Evolutionary conservation across 2,797 vertebrate species (phyloP).

Genomic region (Distichodus sexfasciatus): DNA sequence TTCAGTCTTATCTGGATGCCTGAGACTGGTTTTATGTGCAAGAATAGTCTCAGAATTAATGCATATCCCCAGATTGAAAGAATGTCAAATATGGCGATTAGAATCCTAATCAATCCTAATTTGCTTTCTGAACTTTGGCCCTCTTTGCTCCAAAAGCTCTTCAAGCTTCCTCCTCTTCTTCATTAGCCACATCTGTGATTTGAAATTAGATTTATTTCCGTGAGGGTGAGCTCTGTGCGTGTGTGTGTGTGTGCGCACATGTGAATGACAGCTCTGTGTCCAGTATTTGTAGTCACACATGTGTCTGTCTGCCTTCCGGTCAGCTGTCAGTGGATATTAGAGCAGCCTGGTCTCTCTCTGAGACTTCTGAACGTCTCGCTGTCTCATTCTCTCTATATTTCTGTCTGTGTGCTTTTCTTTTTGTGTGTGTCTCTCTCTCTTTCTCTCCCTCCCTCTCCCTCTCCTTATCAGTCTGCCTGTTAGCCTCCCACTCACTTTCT

Average conservation of each 20-base stretch:
- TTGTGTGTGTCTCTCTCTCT: too few relatives aligned
- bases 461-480: too few relatives aligned
- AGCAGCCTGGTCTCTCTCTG: not conserved
- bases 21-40: not conserved
- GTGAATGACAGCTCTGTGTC: conserved; percentile 30
- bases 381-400: too few relatives aligned
- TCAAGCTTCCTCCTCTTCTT: conserved; percentile 18
- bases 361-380: too few relatives aligned
- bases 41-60: not conserved
- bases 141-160: not conserved
- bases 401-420: too few relatives aligned
- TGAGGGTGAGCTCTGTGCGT: conserved; percentile 14
- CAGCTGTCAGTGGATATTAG: conserved; percentile 27
- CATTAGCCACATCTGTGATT: conserved; percentile 34
- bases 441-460: too few relatives aligned
- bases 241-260: conserved; percentile 7
- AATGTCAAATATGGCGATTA: not conserved
- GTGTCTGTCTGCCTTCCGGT: conserved; percentile 39
- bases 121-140: conserved; percentile 27
- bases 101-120: not conserved
- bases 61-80: not conserved
- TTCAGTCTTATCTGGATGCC: not conserved
- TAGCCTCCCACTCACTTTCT: too few relatives aligned
- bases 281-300: conserved; percentile 1
- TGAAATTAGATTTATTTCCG: conserved; percentile 42